Percentiles rank a stretch among this genome's conserved stretches.
phyloP scores from a whole-genome alignment of 2,797 vertebrate species.

The Enteromius radiatus region DNA sequence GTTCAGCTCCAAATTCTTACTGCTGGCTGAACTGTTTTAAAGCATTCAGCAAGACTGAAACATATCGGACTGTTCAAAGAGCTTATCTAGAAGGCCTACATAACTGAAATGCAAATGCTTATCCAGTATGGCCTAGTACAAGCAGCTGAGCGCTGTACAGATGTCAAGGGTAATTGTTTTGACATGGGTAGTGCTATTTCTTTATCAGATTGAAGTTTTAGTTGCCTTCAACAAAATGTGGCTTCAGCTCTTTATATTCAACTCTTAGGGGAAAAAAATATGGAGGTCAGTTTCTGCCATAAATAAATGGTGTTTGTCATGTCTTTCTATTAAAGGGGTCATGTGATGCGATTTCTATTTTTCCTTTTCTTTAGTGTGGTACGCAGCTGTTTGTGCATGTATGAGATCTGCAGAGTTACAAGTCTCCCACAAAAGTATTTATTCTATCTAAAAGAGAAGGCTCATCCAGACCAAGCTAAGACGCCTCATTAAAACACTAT shows the following conservation, averaged over 20 bases:
- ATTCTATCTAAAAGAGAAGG: no score
- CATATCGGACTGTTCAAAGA: background rate
- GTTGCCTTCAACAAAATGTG: slow-evolving; percentile 27
- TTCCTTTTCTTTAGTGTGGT: no score
- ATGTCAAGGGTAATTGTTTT: slow-evolving; percentile 30
- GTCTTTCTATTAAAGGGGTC: background rate
- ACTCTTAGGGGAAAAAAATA: background rate
- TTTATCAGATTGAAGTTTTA: slow-evolving; percentile 38
- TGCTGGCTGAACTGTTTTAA: background rate
- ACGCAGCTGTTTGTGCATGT: no score
- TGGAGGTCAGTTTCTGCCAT: background rate
- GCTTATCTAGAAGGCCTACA: slow-evolving; percentile 39
- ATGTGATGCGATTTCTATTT: no score
- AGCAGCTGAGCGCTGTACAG: slow-evolving; percentile 29
- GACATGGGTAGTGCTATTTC: slow-evolving; percentile 26
- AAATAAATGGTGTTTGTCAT: background rate
- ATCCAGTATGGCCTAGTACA: slow-evolving; percentile 8
- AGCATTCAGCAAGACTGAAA: background rate
- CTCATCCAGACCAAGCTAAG: no score
- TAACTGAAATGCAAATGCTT: slow-evolving; percentile 50
- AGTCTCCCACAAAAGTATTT: no score
- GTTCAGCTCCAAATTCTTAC: background rate
- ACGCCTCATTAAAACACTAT: no score
- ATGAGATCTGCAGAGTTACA: no score
- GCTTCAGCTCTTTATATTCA: background rate